Base-by-base conservation (phyloP, 1,140 invertebrate species). In the Cydia splendana region DNA sequence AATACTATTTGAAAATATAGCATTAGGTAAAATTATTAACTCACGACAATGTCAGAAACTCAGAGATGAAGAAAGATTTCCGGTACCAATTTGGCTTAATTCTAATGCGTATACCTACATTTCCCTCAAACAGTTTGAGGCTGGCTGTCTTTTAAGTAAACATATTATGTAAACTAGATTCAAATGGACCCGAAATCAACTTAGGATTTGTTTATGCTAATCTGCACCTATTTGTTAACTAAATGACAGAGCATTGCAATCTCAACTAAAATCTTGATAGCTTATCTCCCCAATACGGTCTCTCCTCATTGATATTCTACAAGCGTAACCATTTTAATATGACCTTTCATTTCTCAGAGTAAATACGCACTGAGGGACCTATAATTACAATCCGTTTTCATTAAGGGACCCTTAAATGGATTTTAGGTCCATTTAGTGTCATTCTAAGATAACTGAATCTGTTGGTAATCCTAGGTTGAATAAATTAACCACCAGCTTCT, bases 291-390 rank as follows among this genome's bases (percentile, higher is more conserved):
- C 67, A 71, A 42, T 71, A 71, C 67, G 34, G 30, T 71, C 28
- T 45, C 13, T 71, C 9, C 67, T 18, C 67, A 71, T 71, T 71
- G 34, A 38, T 71, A 71, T 71, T 71, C 67, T 4, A 45, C 9
- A 18, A 38, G 38, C 67, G 34, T 45, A 13, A 7, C 13, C 30
- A 71, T 71, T 71, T 71, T 45, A 71, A 7, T 42, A 45, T 71
- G 67, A 71, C 67, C 67, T 18, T 71, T 71, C 67, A 71, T 34
- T 38, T 71, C 34, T 42, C 30, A 71, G n/a, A 71, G 34, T 45
- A 38, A 71, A 45, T 71, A 42, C 30, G 38, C 18, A 42, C 34
- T 18, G 30, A 9, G 34, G 67, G 67, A 71, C 15, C 67, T 18
- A 20, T 18, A 71, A 71, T 71, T 38, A 30, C 30, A 15, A 71